phyloP scores from a whole-genome alignment of 2,797 vertebrate genomes.

The Coluber constrictor region DNA sequence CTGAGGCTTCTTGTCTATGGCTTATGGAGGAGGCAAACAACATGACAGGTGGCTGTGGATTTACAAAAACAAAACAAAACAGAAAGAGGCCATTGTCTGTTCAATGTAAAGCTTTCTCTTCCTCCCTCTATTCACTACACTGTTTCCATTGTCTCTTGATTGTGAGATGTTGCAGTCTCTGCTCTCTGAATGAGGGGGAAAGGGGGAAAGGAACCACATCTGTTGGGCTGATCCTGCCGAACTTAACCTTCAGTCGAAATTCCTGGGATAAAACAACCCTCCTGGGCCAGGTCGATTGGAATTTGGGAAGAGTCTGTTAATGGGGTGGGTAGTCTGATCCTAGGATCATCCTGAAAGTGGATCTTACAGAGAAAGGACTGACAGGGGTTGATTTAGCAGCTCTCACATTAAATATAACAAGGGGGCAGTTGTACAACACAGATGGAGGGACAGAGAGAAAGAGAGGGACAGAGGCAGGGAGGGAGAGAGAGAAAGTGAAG shows the following conservation, averaged over 20 bases:
- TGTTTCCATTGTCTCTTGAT: conserved; percentile 47
- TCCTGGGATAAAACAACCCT: conserved; percentile 48
- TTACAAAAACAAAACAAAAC: background rate
- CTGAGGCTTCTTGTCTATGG: fast-evolving
- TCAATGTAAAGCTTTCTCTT: conserved; percentile 13
- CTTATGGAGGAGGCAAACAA: fast-evolving
- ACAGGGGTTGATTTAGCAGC: conserved; percentile 50
- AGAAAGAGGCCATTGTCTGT: conserved; percentile 37
- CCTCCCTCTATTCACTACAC: conserved; percentile 48
- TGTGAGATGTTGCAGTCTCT: conserved; percentile 55
- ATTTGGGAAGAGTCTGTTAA: conserved; percentile 34
- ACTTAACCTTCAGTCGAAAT: conserved; percentile 22
- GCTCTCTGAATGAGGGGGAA: conserved; percentile 43
- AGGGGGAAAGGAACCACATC: conserved; percentile 39
- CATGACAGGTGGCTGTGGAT: conserved; percentile 39
- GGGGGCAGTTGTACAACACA: conserved; percentile 32
- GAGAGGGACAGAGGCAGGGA: too few relatives aligned
- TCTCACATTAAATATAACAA: conserved; percentile 32
- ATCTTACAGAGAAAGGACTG: conserved; percentile 52
- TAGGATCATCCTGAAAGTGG: conserved; percentile 40
- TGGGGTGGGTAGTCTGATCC: background rate
- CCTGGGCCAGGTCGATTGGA: conserved; percentile 54
- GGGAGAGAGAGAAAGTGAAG: too few relatives aligned
- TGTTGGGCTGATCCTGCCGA: conserved; percentile 44
- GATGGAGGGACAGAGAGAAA: conserved; percentile 3